Evolutionary conservation across 30 jellyfish, hydroid and myxozoan species (phyloP).

Genomic region (Nemopilema nomurai): DNA sequence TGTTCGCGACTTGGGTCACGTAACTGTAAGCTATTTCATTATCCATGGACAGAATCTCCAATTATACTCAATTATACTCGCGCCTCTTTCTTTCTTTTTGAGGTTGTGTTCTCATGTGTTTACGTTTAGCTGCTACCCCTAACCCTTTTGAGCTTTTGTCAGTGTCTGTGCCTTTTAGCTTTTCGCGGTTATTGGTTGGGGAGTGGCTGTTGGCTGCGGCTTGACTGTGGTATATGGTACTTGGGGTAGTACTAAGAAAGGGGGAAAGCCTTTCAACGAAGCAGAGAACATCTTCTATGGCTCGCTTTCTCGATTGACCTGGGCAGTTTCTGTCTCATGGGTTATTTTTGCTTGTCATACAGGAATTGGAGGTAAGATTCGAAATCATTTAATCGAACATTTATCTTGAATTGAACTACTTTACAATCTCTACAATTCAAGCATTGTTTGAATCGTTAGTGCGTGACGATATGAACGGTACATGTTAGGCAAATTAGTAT

Average conservation of each 20-base stretch:
- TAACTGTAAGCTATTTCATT: neutral
- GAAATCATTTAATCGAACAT: too few species aligned
- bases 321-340: conserved; percentile 87
- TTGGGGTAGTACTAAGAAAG: conserved; percentile 67
- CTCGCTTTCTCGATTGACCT: conserved; percentile 68
- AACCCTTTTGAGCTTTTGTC: neutral
- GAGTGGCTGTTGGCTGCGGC: conserved; percentile 66
- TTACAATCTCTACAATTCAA: neutral
- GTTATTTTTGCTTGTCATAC: conserved; percentile 87
- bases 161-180: conserved; percentile 20
- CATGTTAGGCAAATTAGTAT: too few species aligned
- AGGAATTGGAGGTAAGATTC: conserved; percentile 77
- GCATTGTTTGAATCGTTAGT: neutral
- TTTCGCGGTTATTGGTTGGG: conserved; percentile 67
- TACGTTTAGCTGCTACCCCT: neutral
- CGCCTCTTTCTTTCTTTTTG: neutral
- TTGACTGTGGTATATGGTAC: conserved; percentile 80
- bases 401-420: neutral
- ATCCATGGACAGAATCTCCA: too few species aligned
- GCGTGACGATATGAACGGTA: too few species aligned
- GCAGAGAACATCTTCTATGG: conserved; percentile 80
- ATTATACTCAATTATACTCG: too few species aligned
- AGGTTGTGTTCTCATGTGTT: neutral
- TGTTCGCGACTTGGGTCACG: neutral
- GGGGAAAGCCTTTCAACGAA: conserved; percentile 37